Evolutionary conservation across 2,797 vertebrate species (phyloP).

Genomic region (Sebastes hopkinsi): DNA sequence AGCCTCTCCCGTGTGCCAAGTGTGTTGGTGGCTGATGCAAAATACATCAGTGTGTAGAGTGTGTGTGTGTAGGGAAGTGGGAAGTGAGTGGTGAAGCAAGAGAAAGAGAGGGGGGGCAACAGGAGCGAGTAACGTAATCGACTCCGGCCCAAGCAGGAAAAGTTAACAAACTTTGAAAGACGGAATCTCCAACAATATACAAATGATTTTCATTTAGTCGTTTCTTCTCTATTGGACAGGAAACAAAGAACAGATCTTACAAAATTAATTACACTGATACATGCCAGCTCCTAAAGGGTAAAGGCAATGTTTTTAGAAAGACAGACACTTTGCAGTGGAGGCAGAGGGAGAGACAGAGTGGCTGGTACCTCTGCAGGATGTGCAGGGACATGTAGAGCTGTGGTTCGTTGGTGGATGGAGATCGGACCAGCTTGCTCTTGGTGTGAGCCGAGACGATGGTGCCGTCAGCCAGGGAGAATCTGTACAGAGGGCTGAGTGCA

Average conservation of each 20-base stretch:
- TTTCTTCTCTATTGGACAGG: neutral
- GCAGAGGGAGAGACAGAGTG: neutral
- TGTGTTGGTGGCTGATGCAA: no score
- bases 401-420: constrained; percentile 90
- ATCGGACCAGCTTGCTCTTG: constrained; percentile 95
- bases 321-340: neutral
- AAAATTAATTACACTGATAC: neutral
- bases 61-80: no score
- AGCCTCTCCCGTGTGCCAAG: no score
- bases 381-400: constrained; percentile 97
- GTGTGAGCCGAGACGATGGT: constrained; percentile 94
- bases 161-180: neutral
- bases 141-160: no score
- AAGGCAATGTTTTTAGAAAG: neutral
- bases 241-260: neutral
- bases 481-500: constrained; percentile 92
- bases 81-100: no score
- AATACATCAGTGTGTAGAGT: no score
- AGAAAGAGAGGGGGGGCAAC: no score
- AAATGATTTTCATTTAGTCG: neutral
- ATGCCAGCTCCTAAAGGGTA: neutral
- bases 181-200: neutral
- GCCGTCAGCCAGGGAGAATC: constrained; percentile 95
- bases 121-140: no score
- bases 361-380: constrained; percentile 92